phyloP scores from a whole-genome alignment of 2,797 vertebrate genomes.

The Staurois parvus region DNA sequence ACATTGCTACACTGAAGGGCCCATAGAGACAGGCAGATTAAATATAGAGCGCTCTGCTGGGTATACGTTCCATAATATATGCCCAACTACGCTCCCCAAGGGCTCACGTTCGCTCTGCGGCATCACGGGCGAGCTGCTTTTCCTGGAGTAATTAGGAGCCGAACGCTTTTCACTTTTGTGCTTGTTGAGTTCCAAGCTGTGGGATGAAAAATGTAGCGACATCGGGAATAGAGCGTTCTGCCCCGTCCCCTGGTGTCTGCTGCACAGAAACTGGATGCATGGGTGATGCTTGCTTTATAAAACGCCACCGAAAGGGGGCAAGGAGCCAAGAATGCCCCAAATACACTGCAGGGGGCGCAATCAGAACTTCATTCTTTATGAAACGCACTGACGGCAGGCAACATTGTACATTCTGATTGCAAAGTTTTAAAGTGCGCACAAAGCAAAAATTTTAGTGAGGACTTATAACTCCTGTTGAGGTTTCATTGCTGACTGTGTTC shows the following conservation, averaged over 20 bases:
- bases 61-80: too few species aligned
- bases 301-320: not conserved
- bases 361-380: too few species aligned
- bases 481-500: too few species aligned
- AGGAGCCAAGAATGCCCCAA: not conserved
- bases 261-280: not conserved
- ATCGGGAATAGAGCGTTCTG: not conserved
- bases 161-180: not conserved
- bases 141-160: not conserved
- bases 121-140: not conserved
- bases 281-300: not conserved
- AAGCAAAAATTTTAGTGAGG: too few species aligned
- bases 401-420: too few species aligned
- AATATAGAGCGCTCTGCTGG: not conserved
- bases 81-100: not conserved
- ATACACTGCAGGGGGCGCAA: too few species aligned
- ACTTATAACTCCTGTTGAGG: too few species aligned
- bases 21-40: not conserved
- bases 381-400: too few species aligned
- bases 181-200: not conserved
- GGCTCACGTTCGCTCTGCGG: not conserved
- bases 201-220: conserved; percentile 18
- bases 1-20: not conserved
- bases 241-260: not conserved
- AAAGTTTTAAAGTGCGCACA: too few species aligned